Conservation (phyloP, 2,113 vertebrate genomes). For the Sinocyclocheilus maitianheensis region DNA sequence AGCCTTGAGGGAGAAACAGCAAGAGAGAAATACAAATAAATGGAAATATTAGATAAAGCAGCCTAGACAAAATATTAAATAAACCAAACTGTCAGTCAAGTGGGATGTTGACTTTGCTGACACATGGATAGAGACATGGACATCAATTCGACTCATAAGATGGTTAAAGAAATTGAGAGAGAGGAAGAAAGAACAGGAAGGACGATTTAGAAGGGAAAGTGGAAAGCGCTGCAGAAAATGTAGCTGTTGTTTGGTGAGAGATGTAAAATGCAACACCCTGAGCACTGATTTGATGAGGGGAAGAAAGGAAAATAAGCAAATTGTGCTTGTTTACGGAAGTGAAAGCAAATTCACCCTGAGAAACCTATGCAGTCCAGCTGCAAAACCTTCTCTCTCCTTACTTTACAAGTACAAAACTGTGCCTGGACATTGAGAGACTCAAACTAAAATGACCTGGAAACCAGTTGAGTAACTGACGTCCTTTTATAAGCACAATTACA, state of each 20-base stretch:
- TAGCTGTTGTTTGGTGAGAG: neutral
- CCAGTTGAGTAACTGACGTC: neutral
- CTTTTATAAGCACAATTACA: neutral
- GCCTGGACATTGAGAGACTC: neutral
- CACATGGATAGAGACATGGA: neutral
- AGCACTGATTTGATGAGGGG: conserved; percentile 7
- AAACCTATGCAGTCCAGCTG: neutral
- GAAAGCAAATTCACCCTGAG: neutral
- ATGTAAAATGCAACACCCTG: neutral
- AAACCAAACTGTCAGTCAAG: conserved; percentile 1
- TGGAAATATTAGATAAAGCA: neutral
- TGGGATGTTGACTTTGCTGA: neutral
- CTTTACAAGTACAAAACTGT: neutral
- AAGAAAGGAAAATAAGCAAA: neutral
- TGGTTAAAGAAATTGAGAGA: neutral
- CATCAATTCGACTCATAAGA: neutral
- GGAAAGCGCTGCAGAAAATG: neutral
- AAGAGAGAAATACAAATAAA: conserved; percentile 31
- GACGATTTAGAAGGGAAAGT: neutral
- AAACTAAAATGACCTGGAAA: neutral
- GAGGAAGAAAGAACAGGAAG: neutral
- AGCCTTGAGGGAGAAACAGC: conserved; percentile 18
- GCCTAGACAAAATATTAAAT: conserved; percentile 9
- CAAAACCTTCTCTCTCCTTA: neutral
- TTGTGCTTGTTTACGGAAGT: conserved; percentile 1